These are phyloP conservation scores for Monochamus alternatus DNA, from an alignment of 2,888 invertebrate genomes.

Conservation along the genomic window DNA sequence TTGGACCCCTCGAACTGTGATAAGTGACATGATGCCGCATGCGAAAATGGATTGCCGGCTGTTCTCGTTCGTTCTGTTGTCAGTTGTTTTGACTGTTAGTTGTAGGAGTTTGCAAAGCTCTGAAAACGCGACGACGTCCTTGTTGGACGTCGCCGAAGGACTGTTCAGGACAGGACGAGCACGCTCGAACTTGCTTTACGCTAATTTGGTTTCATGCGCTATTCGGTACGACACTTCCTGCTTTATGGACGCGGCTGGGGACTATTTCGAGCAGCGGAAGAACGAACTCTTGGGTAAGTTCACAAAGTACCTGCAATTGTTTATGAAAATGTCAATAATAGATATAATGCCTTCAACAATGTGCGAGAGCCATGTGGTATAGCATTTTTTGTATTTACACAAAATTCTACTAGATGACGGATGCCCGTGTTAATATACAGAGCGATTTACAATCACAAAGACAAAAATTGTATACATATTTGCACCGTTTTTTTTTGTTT, in stretches of 20 bases:
- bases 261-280: conserved; percentile 55
- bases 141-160: conserved; percentile 9
- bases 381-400: no score
- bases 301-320: background rate
- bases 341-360: no score
- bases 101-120: conserved; percentile 37
- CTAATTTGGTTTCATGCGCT: conserved; percentile 57
- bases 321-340: no score
- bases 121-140: conserved; percentile 33
- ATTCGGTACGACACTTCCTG: conserved; percentile 58
- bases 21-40: background rate
- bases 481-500: no score
- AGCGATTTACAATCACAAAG: no score
- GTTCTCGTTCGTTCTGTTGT: conserved; percentile 40
- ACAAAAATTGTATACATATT: no score
- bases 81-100: conserved; percentile 36
- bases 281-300: conserved; percentile 60
- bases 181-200: conserved; percentile 47
- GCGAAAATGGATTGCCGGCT: conserved; percentile 47
- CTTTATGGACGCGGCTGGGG: conserved; percentile 59
- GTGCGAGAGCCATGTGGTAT: no score
- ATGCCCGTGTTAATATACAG: no score
- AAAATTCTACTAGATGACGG: no score
- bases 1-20: conserved; percentile 20
- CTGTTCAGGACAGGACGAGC: conserved; percentile 44